Evolutionary conservation across 2,888 invertebrate genomes (phyloP), one percentile per base, ranked within the genome.

Genomic region (Chirona hameri): DNA sequence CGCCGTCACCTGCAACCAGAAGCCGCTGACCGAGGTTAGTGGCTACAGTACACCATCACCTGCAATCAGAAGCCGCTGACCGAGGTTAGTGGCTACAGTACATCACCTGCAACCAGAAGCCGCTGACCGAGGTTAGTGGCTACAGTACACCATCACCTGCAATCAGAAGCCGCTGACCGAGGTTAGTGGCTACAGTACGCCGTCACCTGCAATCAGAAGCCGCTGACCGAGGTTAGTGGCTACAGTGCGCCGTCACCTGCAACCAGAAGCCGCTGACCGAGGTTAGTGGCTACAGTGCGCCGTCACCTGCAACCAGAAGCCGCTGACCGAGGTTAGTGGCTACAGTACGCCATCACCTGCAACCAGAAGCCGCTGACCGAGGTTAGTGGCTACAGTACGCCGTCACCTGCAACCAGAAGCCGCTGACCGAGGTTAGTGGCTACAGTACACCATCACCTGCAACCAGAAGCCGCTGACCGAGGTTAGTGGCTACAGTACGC

Each of bases 41-140:
- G 98, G 97, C 91, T 96, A 87, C 96, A 96, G 87, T 97, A 97
- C 87, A 93, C 95, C 0, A 91, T 93, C 86, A 92, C 94, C 10
- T 95, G 96, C 87, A 94, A 94, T 46, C 96, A 95, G 72, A 72
- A 72, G 21, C 72, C 27, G 72, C 72, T 72, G 18, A 72, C 72
- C 3, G 72, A 72, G 72, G 72, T 72, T 3, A 15, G 72, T 98
- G 98, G 97, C 91, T 96, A 87, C 96, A 96, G 87, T 97, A 97
- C 87, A 91, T 93, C 86, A 92, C 94, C 10, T 95, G 96, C 87
- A 94, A 94, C 46, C 96, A 95, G 72, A 72, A 72, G 21, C 72
- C 27, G 72, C 72, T 72, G 18, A 72, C 72, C 3, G 72, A 72
- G 72, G 72, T 72, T 3, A 15, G 72, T 98, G 98, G 97, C 91